A percentile compares a stretch with the other conserved stretches of the same genome.
phyloP scores from a whole-genome alignment of 2,797 vertebrate species.

The Chaetodon trifasciatus region DNA sequence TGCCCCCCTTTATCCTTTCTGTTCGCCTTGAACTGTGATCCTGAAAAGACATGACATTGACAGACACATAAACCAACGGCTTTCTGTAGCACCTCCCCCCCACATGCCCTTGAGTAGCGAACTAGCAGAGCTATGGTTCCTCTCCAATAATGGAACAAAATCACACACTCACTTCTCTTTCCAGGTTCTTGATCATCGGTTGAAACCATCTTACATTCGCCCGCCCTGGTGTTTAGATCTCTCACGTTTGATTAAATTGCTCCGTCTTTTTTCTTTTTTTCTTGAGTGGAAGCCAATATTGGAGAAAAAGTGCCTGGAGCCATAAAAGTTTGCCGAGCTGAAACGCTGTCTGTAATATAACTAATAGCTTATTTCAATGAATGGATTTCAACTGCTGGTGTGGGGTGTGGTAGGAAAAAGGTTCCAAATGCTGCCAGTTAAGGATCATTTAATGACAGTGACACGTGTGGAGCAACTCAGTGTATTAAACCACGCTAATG shows the following conservation, averaged over 20 bases:
- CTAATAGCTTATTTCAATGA: slow-evolving; percentile 70
- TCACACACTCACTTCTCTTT: slow-evolving; percentile 39
- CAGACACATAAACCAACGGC: slow-evolving; percentile 76
- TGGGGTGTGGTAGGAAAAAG: slow-evolving; percentile 25
- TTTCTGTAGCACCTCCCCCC: slow-evolving; percentile 65
- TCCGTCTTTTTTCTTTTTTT: slow-evolving; percentile 13
- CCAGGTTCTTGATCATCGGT: slow-evolving; percentile 55
- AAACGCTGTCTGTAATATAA: slow-evolving; percentile 56
- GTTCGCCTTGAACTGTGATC: slow-evolving; percentile 77
- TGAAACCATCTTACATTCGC: slow-evolving; percentile 56
- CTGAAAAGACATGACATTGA: slow-evolving; percentile 81
- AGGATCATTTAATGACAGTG: slow-evolving; percentile 19
- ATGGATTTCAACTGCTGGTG: slow-evolving; percentile 33
- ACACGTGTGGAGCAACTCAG: slow-evolving; percentile 13
- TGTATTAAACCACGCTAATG: slow-evolving; percentile 38
- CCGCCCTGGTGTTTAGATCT: slow-evolving; percentile 63
- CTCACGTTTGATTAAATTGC: slow-evolving; percentile 73
- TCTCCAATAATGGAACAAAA: slow-evolving; percentile 64
- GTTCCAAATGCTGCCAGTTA: slow-evolving; percentile 21
- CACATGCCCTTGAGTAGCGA: slow-evolving; percentile 54
- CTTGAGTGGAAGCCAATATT: slow-evolving; percentile 56
- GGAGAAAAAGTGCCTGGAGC: slow-evolving; percentile 54
- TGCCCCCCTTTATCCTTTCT: slow-evolving; percentile 57
- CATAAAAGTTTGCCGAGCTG: slow-evolving; percentile 51
- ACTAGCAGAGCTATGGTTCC: slow-evolving; percentile 53